phyloP scores from a whole-genome alignment of 2,888 invertebrate species.

The Limnephilus auricula region DNA sequence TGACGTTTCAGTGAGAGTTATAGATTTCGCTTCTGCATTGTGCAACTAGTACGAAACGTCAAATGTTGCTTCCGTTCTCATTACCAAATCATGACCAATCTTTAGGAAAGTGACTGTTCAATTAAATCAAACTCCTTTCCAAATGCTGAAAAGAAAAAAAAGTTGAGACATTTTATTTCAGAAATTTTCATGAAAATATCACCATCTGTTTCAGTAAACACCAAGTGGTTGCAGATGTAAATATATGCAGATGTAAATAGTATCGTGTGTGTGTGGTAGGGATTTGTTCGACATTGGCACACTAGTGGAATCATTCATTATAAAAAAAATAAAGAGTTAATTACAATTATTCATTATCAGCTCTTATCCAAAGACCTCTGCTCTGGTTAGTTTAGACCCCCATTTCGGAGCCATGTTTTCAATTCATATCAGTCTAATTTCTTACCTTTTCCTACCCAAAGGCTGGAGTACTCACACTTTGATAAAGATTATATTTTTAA shows the following conservation, averaged over 20 bases:
- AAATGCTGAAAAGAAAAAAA: background rate
- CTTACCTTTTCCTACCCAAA: background rate
- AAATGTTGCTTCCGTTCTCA: conserved; percentile 19
- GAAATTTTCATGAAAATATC: background rate
- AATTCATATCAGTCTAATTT: background rate
- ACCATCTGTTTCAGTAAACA: background rate
- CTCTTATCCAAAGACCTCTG: background rate
- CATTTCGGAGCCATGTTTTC: background rate
- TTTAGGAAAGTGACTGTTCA: background rate
- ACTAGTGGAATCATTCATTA: background rate
- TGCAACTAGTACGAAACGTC: background rate
- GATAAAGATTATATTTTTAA: background rate
- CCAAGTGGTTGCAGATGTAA: background rate
- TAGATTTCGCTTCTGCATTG: conserved; percentile 21
- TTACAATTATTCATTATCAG: background rate
- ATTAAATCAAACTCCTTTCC: conserved; percentile 2
- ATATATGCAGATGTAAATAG: background rate
- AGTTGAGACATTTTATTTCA: background rate
- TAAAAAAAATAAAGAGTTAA: background rate
- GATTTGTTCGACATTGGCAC: background rate
- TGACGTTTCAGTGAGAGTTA: conserved; percentile 20
- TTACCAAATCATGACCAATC: conserved; percentile 17
- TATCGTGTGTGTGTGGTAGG: background rate
- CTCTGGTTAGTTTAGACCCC: background rate
- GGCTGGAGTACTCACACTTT: background rate